Evolutionary conservation across 2,888 invertebrate species (phyloP), one percentile per base, ranked within the genome.

Genomic region (Cryptus armator): DNA sequence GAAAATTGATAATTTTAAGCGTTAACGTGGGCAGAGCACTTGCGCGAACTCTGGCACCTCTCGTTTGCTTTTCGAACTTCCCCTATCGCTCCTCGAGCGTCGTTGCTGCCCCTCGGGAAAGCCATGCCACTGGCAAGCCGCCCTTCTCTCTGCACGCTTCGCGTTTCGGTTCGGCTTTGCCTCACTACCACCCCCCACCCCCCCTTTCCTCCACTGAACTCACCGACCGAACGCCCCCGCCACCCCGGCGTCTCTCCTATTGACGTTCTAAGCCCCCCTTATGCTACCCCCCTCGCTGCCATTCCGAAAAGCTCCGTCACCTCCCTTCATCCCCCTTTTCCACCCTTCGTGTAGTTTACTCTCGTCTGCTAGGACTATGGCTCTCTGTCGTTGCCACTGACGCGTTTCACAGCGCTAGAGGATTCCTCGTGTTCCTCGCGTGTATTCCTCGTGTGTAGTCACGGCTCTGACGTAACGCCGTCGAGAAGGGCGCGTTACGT

Each of bases 381-480:
- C 19, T 72, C 79, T 19, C 62, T n/a, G 64, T 66, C 43, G 80
- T 24, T 72, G 75, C 81, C 72, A 59, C 66, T 56, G 81, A 64
- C 76, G 79, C 85, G 81, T 81, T 71, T 81, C 87, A 86, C 86
- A 88, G 79, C 84, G 76, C 84, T 56, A 10, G 9, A 68, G 14
- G 81, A 85, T 70, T 81, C 74, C 76, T 88, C 81, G 86, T 85
- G 82, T 84, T 79, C 53, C n/a, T n/a, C n/a, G n/a, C n/a, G n/a
- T n/a, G n/a, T n/a, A n/a, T n/a, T n/a, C n/a, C n/a, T n/a, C n/a
- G n/a, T 66, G 75, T 68, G 75, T 79, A 87, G 72, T 71, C 77
- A 66, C 51, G 64, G 75, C 71, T 85, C 87, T 90, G 90, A 91
- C 91, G 90, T 90, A 90, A 90, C 83, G 19, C 29, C 44, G 32